Evolutionary conservation across 1,140 invertebrate genomes (phyloP).

Genomic region (Archivesica marissinica): DNA sequence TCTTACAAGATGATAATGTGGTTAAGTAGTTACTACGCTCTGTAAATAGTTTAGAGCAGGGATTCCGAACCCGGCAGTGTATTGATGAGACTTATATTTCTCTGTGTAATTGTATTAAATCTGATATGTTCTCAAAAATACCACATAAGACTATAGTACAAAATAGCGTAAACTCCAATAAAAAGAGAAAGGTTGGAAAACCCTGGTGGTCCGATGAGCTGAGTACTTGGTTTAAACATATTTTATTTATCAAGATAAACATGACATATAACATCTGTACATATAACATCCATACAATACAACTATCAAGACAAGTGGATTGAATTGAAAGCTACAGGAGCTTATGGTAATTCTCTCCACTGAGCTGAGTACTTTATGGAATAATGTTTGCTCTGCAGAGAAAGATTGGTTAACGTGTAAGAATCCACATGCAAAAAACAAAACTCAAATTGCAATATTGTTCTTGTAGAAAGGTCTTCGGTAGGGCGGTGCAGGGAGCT

Average conservation of each 20-base stretch:
- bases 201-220: constrained; percentile 23
- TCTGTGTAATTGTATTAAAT: neutral
- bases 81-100: neutral
- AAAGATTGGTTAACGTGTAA: constrained; percentile 33
- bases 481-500: neutral
- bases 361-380: neutral
- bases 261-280: too few relatives aligned
- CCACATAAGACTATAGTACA: neutral
- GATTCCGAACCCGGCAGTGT: neutral
- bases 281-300: too few relatives aligned
- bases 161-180: neutral
- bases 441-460: constrained; percentile 7
- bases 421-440: constrained; percentile 4
- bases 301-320: too few relatives aligned
- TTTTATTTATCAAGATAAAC: neutral
- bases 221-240: neutral
- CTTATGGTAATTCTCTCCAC: too few relatives aligned
- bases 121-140: neutral
- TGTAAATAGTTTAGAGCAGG: constrained; percentile 10
- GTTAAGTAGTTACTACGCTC: neutral
- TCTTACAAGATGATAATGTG: neutral
- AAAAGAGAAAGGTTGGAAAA: neutral
- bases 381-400: neutral
- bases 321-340: too few relatives aligned
- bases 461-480: constrained; percentile 15